Evolutionary conservation across 64 coral and sea anemone species (phyloP).

Genomic region (Hydrozoanthus tunicans): DNA sequence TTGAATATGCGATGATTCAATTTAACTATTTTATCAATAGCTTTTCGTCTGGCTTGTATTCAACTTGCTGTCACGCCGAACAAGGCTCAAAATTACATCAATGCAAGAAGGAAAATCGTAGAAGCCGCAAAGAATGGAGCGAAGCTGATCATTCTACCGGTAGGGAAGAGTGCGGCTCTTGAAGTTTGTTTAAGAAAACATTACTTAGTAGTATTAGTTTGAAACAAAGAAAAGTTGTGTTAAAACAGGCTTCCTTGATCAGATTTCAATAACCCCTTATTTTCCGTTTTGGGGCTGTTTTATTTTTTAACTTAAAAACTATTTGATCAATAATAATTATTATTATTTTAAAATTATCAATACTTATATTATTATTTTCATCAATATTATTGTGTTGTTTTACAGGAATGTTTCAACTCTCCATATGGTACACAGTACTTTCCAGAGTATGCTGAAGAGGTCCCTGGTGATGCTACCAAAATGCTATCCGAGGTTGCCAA

Average conservation of each 20-base stretch:
- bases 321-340: too few species aligned
- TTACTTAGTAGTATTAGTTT: too few species aligned
- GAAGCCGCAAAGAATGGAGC: conserved; percentile 88
- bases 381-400: not conserved
- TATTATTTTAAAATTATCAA: not conserved
- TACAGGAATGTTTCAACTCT: conserved; percentile 97
- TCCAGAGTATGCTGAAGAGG: conserved; percentile 93
- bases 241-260: too few species aligned
- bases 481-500: conserved; percentile 87
- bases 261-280: too few species aligned
- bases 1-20: not conserved
- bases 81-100: conserved; percentile 84
- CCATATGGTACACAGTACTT: conserved; percentile 99
- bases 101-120: conserved; percentile 82
- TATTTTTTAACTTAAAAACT: too few species aligned
- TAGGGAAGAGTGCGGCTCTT: not conserved
- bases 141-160: conserved; percentile 85
- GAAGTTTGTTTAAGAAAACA: too few species aligned
- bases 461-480: conserved; percentile 87
- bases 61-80: conserved; percentile 93
- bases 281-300: too few species aligned
- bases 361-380: not conserved
- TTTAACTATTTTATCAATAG: conserved; percentile 13
- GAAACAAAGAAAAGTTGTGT: too few species aligned
- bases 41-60: conserved; percentile 80